Percentiles rank a stretch among this genome's conserved stretches.
Evolutionary conservation across 2,113 vertebrate species (phyloP).

Genomic region (Tragulus kanchil): DNA sequence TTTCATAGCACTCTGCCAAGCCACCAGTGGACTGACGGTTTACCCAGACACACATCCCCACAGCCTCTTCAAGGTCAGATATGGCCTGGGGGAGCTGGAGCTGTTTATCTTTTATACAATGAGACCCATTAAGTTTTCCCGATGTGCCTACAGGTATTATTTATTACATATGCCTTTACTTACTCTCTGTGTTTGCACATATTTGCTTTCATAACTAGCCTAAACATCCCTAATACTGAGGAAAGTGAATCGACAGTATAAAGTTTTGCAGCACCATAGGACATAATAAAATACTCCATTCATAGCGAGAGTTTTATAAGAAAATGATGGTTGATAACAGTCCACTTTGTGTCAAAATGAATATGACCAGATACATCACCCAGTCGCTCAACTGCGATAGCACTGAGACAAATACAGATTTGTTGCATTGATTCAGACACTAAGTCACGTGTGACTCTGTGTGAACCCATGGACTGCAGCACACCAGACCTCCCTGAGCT

Average conservation of each 20-base stretch:
- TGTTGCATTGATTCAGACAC: background rate
- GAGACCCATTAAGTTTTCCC: background rate
- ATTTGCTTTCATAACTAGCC: background rate
- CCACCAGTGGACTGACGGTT: background rate
- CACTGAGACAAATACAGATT: background rate
- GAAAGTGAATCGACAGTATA: background rate
- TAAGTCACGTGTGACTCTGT: background rate
- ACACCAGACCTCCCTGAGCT: background rate
- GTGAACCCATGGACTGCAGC: background rate
- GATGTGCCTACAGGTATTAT: background rate
- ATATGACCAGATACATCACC: background rate
- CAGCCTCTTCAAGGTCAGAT: background rate
- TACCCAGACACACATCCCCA: background rate
- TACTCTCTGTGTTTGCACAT: no score
- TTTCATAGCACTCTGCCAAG: no score
- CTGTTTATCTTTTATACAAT: background rate
- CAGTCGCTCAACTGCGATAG: background rate
- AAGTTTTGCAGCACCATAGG: background rate
- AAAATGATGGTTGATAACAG: background rate
- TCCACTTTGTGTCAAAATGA: background rate
- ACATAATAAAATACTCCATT: background rate
- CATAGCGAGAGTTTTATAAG: background rate
- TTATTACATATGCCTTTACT: background rate
- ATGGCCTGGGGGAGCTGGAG: background rate
- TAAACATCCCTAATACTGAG: background rate